These are phyloP conservation scores for Carassius gibelio DNA, from an alignment of 2,113 vertebrate species.

Conservation along the genomic window DNA sequence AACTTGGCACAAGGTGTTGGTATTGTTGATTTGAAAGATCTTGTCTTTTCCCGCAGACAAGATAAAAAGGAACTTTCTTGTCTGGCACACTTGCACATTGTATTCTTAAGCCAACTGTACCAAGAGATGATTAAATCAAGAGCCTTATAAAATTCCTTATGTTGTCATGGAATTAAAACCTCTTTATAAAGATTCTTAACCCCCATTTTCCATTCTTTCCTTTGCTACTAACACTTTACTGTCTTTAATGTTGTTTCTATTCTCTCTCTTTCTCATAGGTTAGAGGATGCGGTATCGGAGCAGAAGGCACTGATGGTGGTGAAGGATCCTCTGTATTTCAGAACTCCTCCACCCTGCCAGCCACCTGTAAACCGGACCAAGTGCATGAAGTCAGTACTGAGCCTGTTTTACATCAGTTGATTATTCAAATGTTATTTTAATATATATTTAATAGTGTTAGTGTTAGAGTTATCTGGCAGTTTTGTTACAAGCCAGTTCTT, in stretches of 20 bases:
- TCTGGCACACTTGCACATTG: neutral
- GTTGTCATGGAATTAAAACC: neutral
- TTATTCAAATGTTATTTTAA: neutral
- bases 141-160: constrained; percentile 26
- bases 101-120: neutral
- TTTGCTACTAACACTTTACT: neutral
- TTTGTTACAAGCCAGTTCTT: neutral
- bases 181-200: neutral
- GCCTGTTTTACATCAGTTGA: neutral
- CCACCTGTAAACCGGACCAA: constrained; percentile 89
- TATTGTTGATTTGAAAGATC: neutral
- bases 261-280: constrained; percentile 54
- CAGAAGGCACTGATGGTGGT: constrained; percentile 93
- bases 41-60: neutral
- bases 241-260: neutral
- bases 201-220: neutral
- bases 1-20: neutral
- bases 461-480: neutral
- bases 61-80: constrained; percentile 3
- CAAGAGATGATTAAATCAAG: constrained; percentile 31
- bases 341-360: constrained; percentile 81
- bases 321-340: constrained; percentile 83
- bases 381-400: constrained; percentile 83
- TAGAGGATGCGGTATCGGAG: constrained; percentile 67
- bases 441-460: neutral